Evolutionary conservation across 2,797 vertebrate species (phyloP).

Genomic region (Hafferia zeledoni): DNA sequence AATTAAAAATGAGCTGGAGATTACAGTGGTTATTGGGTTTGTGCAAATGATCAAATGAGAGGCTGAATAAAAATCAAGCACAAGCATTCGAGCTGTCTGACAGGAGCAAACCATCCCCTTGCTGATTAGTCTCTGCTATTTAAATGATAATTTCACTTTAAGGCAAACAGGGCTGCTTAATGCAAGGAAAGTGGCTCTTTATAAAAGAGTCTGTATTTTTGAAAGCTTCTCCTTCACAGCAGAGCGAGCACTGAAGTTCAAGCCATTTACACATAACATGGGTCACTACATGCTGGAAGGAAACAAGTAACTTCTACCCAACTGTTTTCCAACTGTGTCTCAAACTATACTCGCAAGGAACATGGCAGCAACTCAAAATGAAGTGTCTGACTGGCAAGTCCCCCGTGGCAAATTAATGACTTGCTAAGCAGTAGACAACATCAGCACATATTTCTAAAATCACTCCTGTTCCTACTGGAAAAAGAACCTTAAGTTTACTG

Average conservation of each 20-base stretch:
- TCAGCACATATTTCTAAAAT: neutral
- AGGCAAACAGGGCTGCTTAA: constrained; percentile 40
- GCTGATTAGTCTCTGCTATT: constrained; percentile 36
- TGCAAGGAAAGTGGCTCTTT: neutral
- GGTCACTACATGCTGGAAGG: constrained; percentile 8
- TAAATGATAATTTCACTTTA: constrained; percentile 57
- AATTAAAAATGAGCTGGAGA: constrained; percentile 2
- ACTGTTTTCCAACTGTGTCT: neutral
- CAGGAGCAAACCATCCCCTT: neutral
- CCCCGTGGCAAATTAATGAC: neutral
- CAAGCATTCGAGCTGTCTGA: neutral
- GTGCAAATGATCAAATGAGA: constrained; percentile 17
- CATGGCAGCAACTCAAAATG: neutral
- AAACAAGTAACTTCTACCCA: neutral
- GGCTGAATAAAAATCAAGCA: constrained; percentile 26
- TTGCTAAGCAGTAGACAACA: neutral
- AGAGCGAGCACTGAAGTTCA: neutral
- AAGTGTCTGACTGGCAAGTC: neutral
- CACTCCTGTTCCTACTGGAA: neutral
- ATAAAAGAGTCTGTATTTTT: neutral
- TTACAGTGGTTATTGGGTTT: neutral
- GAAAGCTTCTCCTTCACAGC: constrained; percentile 52
- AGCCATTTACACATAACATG: constrained; percentile 33
- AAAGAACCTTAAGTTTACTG: neutral
- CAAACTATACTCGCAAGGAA: neutral